A percentile compares a stretch with the other conserved stretches of the same genome.
These are phyloP conservation scores for Eremophila alpestris DNA, from an alignment of 2,797 vertebrate genomes.

Conservation along the genomic window DNA sequence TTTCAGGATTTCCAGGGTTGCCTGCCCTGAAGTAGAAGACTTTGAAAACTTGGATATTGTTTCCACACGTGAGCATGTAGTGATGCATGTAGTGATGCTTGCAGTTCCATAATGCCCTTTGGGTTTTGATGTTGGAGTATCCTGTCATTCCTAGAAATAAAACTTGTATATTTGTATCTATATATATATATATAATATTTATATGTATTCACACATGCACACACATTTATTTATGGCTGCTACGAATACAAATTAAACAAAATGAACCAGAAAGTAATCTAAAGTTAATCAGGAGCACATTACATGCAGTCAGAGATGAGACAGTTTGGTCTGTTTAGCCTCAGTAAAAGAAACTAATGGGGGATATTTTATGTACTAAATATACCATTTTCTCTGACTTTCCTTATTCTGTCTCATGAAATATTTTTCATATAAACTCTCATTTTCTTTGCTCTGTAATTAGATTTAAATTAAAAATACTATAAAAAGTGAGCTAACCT, in stretches of 20 bases:
- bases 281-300: background rate
- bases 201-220: fast-evolving
- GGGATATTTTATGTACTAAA: background rate
- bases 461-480: background rate
- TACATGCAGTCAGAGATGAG: background rate
- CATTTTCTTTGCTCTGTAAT: background rate
- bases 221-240: background rate
- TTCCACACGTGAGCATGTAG: background rate
- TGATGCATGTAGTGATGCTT: background rate
- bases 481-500: background rate
- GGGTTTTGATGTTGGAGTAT: background rate
- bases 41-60: background rate
- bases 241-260: background rate
- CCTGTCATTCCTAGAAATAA: background rate
- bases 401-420: background rate
- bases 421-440: background rate
- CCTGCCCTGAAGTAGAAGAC: background rate
- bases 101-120: background rate
- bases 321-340: background rate
- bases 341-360: background rate
- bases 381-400: background rate
- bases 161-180: fast-evolving
- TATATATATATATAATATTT: no score
- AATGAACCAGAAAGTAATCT: background rate
- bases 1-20: background rate